These are phyloP conservation scores for Anolis carolinensis DNA, from an alignment of 2,113 vertebrate genomes.

Conservation along the genomic window DNA sequence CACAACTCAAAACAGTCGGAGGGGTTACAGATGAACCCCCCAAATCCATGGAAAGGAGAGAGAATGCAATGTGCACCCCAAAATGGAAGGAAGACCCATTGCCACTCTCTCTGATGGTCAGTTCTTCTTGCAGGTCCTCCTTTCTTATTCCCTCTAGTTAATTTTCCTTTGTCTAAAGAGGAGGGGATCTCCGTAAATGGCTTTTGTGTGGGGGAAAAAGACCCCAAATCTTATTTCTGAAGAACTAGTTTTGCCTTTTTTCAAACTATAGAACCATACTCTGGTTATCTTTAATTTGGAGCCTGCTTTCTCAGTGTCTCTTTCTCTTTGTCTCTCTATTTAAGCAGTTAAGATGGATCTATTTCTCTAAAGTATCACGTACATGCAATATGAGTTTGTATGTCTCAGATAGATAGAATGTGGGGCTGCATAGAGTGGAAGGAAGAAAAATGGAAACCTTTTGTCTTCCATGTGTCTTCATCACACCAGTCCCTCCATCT, in stretches of 20 bases:
- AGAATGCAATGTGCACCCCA: conserved; percentile 71
- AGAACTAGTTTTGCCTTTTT: conserved; percentile 66
- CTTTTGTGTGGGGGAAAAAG: conserved; percentile 48
- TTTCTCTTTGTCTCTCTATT: conserved; percentile 56
- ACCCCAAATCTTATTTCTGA: conserved; percentile 61
- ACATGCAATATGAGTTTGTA: conserved; percentile 47
- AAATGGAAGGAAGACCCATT: conserved; percentile 64
- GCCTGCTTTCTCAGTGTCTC: conserved; percentile 44
- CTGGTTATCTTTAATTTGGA: conserved; percentile 59
- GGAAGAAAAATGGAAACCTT: conserved; percentile 79
- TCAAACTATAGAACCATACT: conserved; percentile 28
- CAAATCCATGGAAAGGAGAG: conserved; percentile 45
- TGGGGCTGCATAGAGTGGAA: conserved; percentile 63
- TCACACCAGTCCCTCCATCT: conserved; percentile 1
- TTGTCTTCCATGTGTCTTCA: conserved; percentile 76
- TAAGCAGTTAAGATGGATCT: conserved; percentile 41
- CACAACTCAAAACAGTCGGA: conserved; percentile 38
- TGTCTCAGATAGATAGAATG: conserved; percentile 34
- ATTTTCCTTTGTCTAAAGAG: conserved; percentile 81
- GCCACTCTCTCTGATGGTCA: conserved; percentile 45
- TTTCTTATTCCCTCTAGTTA: conserved; percentile 62
- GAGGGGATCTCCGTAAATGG: conserved; percentile 73
- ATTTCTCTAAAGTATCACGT: conserved; percentile 54
- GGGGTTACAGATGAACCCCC: conserved; percentile 40
- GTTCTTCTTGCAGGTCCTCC: conserved; percentile 61